Conservation (phyloP, 1,140 invertebrate genomes). For the Metopolophium dirhodum region DNA sequence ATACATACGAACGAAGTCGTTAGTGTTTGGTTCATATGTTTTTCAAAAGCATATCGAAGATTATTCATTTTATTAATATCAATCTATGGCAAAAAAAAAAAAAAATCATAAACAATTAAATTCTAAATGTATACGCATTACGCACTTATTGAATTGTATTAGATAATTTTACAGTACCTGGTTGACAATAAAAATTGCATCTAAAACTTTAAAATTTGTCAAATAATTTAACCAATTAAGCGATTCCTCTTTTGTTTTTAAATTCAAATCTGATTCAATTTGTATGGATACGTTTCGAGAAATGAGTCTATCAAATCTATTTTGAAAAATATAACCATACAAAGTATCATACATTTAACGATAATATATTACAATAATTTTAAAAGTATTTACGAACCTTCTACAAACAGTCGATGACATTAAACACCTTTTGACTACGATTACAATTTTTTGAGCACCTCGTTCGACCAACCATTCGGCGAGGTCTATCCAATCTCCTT, state of each 20-base stretch:
- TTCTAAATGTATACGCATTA: too few relatives aligned
- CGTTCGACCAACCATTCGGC: conserved; percentile 58
- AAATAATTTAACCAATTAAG: background rate
- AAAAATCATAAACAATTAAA: too few relatives aligned
- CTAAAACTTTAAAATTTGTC: background rate
- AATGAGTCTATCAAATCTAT: conserved; percentile 19
- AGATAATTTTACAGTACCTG: background rate
- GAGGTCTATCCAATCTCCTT: conserved; percentile 58
- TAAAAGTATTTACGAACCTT: background rate
- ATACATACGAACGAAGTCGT: conserved; percentile 4
- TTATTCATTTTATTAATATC: conserved; percentile 25
- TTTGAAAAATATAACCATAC: background rate
- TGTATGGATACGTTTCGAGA: background rate
- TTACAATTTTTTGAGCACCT: conserved; percentile 57
- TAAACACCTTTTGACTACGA: conserved; percentile 30
- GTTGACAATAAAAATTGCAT: conserved; percentile 7
- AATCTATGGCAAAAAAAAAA: background rate
- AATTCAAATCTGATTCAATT: background rate
- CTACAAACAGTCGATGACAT: background rate
- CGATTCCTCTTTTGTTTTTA: background rate
- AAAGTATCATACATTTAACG: background rate
- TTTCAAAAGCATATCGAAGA: conserved; percentile 32
- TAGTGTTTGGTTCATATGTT: background rate
- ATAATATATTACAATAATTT: background rate
- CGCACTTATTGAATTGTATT: too few relatives aligned